These are phyloP conservation scores for Caenorhabditis brenneri DNA, from an alignment of 1,140 invertebrate species.

Conservation along the genomic window DNA sequence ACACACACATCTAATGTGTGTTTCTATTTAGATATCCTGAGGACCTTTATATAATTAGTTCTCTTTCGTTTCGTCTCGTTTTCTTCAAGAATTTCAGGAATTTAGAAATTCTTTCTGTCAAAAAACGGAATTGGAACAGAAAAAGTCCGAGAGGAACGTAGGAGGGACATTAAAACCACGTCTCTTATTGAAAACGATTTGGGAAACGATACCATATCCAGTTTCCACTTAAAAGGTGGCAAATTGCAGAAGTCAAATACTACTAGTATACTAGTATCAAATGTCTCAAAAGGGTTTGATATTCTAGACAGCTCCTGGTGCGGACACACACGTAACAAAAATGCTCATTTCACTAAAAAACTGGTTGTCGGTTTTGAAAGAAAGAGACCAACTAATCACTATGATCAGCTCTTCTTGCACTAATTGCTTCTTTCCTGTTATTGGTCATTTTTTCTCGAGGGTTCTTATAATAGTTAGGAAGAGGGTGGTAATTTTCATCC, in stretches of 20 bases:
- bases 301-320: neutral
- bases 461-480: neutral
- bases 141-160: neutral
- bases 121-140: no score
- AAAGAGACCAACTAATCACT: neutral
- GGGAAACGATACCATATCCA: neutral
- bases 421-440: neutral
- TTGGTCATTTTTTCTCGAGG: neutral
- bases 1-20: constrained; percentile 17
- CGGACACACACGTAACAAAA: neutral
- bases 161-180: neutral
- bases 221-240: constrained; percentile 37
- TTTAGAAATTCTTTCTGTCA: neutral
- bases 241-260: constrained; percentile 16
- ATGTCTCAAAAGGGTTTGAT: neutral
- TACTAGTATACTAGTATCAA: constrained; percentile 20
- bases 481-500: neutral
- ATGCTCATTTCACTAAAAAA: neutral
- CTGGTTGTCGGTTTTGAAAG: neutral
- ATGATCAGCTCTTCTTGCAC: neutral
- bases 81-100: neutral
- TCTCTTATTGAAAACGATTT: neutral
- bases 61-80: neutral
- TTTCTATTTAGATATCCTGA: constrained; percentile 34
- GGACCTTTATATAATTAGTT: constrained; percentile 36